Evolutionary conservation across 2,797 vertebrate genomes (phyloP).

Genomic region (Potorous gilbertii): DNA sequence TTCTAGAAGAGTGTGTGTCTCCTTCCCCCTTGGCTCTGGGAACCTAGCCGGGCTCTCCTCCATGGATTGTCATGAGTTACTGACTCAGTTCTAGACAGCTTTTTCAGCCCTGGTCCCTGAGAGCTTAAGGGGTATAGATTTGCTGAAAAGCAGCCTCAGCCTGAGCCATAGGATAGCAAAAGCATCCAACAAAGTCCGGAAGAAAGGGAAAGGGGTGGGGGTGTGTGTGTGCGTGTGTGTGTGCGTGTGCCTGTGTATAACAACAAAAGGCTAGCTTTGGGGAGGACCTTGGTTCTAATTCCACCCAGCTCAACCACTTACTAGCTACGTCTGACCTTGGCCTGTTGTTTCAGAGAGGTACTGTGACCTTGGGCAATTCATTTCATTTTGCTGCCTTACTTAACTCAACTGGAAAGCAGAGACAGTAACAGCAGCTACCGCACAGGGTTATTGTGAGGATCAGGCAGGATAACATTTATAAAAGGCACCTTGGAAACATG

Average conservation of each 20-base stretch:
- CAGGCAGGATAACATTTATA: background rate
- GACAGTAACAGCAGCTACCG: background rate
- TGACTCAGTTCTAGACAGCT: constrained; percentile 1
- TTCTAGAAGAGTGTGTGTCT: constrained; percentile 58
- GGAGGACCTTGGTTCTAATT: background rate
- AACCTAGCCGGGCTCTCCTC: background rate
- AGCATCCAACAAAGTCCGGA: background rate
- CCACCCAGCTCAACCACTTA: no score
- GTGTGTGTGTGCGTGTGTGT: no score
- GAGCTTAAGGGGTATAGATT: background rate
- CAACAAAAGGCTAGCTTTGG: background rate
- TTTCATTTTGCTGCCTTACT: background rate
- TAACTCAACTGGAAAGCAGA: background rate
- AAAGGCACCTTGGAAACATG: background rate
- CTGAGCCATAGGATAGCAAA: background rate
- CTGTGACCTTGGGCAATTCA: background rate
- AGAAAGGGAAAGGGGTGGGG: background rate
- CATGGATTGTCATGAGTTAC: background rate
- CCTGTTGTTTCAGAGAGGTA: background rate
- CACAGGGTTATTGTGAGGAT: background rate
- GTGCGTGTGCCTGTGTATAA: no score
- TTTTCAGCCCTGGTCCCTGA: background rate
- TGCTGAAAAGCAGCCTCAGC: background rate
- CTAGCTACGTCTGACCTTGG: background rate
- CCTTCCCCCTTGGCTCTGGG: constrained; percentile 2